A percentile compares a stretch with the other conserved stretches of the same genome.
phyloP scores from a whole-genome alignment of 1,140 invertebrate genomes.

The Caenorhabditis elegans region DNA sequence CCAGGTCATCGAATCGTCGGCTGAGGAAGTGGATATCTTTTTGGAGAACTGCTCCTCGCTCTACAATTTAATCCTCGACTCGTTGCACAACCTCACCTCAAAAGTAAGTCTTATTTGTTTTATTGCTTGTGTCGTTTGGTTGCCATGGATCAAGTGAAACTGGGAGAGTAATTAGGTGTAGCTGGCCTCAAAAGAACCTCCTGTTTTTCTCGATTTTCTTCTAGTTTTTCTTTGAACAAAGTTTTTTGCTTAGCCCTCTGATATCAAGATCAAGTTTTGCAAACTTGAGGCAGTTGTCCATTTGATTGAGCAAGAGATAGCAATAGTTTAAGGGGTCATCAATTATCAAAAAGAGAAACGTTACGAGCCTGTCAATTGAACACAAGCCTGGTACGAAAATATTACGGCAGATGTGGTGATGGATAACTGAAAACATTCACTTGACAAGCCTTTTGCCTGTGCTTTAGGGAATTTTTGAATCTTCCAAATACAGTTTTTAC shows the following conservation, averaged over 20 bases:
- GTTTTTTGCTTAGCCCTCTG: not conserved
- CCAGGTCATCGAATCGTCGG: slow-evolving; percentile 16
- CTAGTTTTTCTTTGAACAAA: not conserved
- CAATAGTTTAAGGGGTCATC: slow-evolving; percentile 14
- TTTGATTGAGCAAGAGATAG: not conserved
- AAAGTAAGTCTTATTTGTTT: slow-evolving; percentile 37
- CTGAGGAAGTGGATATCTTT: slow-evolving; percentile 39
- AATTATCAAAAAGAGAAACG: slow-evolving; percentile 26
- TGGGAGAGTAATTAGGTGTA: not conserved
- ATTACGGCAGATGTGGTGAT: not conserved
- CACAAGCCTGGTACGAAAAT: slow-evolving; percentile 1
- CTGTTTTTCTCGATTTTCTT: not conserved
- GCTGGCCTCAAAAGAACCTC: not conserved
- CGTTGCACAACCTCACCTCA: slow-evolving; percentile 44
- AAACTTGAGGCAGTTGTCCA: not conserved
- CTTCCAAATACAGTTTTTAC: too few relatives aligned
- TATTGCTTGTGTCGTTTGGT: not conserved
- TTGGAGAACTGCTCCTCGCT: slow-evolving; percentile 49
- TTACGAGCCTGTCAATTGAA: not conserved
- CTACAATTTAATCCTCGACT: slow-evolving; percentile 51
- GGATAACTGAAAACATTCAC: not conserved
- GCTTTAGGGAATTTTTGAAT: too few relatives aligned
- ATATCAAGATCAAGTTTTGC: too few relatives aligned
- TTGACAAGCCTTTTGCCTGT: too few relatives aligned
- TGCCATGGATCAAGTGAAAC: not conserved